phyloP scores from a whole-genome alignment of 2,888 invertebrate species.

The Amblyjoppa proteus region DNA sequence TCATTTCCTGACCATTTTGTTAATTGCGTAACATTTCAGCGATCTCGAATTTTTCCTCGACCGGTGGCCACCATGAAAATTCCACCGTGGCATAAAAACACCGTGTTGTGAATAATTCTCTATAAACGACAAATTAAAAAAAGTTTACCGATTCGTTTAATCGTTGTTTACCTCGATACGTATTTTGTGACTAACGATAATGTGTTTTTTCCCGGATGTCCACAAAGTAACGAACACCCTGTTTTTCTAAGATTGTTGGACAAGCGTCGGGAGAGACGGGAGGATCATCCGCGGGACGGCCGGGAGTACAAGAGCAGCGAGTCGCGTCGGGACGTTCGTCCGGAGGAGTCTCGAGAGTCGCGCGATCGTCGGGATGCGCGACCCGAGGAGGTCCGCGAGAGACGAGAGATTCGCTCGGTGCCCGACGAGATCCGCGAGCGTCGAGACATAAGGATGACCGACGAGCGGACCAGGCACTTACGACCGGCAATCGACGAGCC shows the following conservation, averaged over 20 bases:
- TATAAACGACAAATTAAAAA: too few species aligned
- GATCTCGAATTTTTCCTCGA: too few species aligned
- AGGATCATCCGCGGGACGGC: slow-evolving; percentile 80
- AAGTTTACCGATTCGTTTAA: too few species aligned
- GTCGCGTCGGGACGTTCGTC: slow-evolving; percentile 79
- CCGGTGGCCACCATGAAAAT: too few species aligned
- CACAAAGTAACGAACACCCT: slow-evolving; percentile 51
- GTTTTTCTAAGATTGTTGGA: slow-evolving; percentile 80
- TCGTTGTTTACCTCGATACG: neutral
- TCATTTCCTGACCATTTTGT: too few species aligned
- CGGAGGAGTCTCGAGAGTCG: slow-evolving; percentile 75
- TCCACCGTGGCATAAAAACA: too few species aligned
- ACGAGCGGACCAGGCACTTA: slow-evolving; percentile 75
- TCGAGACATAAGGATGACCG: slow-evolving; percentile 75
- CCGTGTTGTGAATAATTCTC: too few species aligned
- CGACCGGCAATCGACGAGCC: slow-evolving; percentile 77
- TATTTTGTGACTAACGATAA: slow-evolving; percentile 17
- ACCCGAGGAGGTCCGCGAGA: slow-evolving; percentile 81
- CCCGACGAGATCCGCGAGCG: slow-evolving; percentile 77
- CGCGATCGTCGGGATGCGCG: slow-evolving; percentile 79
- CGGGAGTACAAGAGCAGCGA: slow-evolving; percentile 80
- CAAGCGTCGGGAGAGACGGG: slow-evolving; percentile 82
- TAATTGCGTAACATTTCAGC: too few species aligned
- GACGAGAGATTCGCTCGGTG: slow-evolving; percentile 77
- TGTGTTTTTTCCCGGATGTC: slow-evolving; percentile 26